phyloP scores from a whole-genome alignment of 2,888 invertebrate species.

The Tetrapedia diversipes region DNA sequence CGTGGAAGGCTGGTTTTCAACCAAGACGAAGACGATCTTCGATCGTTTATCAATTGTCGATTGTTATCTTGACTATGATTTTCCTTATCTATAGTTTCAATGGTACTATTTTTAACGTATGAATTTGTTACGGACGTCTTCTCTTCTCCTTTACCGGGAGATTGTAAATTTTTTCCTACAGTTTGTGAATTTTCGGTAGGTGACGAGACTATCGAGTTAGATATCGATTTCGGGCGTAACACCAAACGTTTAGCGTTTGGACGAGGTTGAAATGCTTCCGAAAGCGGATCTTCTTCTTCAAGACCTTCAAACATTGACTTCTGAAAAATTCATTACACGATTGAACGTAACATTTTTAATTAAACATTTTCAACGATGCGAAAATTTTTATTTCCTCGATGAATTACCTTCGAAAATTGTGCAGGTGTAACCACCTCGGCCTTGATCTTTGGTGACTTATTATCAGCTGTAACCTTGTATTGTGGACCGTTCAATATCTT shows the following conservation, averaged over 20 bases:
- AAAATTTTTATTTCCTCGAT: background rate
- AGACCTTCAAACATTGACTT: slow-evolving; percentile 94
- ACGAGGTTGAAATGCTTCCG: slow-evolving; percentile 85
- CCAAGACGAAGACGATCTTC: slow-evolving; percentile 73
- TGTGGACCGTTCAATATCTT: slow-evolving; percentile 86
- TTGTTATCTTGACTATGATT: slow-evolving; percentile 72
- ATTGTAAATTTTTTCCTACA: slow-evolving; percentile 36
- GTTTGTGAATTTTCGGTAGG: slow-evolving; percentile 49
- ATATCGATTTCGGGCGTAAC: slow-evolving; percentile 85
- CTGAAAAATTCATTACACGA: slow-evolving; percentile 77
- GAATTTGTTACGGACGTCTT: slow-evolving; percentile 29
- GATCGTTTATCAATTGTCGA: slow-evolving; percentile 56
- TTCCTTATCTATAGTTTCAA: slow-evolving; percentile 73
- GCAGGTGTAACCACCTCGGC: slow-evolving; percentile 81
- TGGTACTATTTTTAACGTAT: slow-evolving; percentile 17
- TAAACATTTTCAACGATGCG: no score
- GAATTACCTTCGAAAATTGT: slow-evolving; percentile 80
- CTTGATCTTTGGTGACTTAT: slow-evolving; percentile 85
- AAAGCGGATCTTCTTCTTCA: slow-evolving; percentile 90
- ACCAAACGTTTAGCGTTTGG: slow-evolving; percentile 90
- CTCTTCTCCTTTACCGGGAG: slow-evolving; percentile 28
- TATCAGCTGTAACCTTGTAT: slow-evolving; percentile 86
- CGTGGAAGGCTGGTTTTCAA: slow-evolving; percentile 70
- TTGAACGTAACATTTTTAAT: no score
- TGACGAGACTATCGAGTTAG: slow-evolving; percentile 55